Evolutionary conservation across 1,140 invertebrate genomes (phyloP).

Genomic region (Diachasmimorpha longicaudata): DNA sequence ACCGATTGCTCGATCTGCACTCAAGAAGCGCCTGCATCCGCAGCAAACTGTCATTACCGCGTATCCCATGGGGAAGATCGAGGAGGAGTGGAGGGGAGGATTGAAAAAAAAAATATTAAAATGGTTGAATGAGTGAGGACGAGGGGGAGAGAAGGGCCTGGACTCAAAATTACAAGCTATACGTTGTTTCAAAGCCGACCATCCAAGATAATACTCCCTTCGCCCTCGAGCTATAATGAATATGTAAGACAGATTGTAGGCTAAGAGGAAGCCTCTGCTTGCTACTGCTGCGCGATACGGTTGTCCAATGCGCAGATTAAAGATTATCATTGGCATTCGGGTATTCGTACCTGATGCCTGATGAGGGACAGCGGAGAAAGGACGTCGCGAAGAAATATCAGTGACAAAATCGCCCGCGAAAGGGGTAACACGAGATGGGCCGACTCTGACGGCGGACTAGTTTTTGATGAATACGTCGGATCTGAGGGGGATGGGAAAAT

Average conservation of each 20-base stretch:
- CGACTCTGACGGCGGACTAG: no score
- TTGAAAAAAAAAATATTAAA: conserved; percentile 3
- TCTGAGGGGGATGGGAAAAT: no score
- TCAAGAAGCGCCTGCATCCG: conserved; percentile 8
- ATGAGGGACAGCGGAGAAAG: no score
- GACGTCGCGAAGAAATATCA: no score
- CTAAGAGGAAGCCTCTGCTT: conserved; percentile 60
- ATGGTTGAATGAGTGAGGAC: conserved; percentile 25
- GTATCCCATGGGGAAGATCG: conserved; percentile 20
- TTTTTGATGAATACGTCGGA: no score
- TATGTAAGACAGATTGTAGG: conserved; percentile 65
- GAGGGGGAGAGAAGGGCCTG: conserved; percentile 39
- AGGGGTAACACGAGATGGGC: no score
- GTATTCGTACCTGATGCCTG: no score
- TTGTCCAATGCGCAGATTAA: conserved; percentile 46
- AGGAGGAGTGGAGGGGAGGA: conserved; percentile 13
- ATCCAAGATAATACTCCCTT: conserved; percentile 63
- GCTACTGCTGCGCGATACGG: conserved; percentile 59
- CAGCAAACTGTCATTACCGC: conserved; percentile 37
- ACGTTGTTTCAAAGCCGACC: conserved; percentile 58
- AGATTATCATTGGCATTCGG: conserved; percentile 31
- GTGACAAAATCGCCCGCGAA: no score
- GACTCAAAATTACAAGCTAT: conserved; percentile 64
- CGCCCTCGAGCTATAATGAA: conserved; percentile 64
- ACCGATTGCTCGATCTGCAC: conserved; percentile 17